phyloP scores from a whole-genome alignment of 2,888 invertebrate species.

The Miltochrista miniata region DNA sequence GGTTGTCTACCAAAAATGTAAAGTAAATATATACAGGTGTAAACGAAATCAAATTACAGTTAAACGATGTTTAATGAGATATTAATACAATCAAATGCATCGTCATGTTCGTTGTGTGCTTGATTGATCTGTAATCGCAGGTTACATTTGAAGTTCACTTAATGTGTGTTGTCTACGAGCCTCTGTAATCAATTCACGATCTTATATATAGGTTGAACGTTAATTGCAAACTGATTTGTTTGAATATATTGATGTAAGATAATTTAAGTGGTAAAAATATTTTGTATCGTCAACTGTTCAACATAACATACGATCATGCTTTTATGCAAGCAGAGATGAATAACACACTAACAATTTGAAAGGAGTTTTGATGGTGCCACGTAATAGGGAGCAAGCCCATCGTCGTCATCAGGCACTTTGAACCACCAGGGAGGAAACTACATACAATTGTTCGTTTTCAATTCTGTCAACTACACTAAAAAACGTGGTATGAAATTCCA shows the following conservation, averaged over 20 bases:
- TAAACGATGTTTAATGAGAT: conserved; percentile 29
- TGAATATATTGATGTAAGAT: not conserved
- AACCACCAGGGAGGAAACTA: no score
- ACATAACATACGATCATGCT: no score
- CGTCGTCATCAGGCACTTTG: no score
- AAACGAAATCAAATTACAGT: conserved; percentile 5
- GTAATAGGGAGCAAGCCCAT: no score
- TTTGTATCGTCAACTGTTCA: no score
- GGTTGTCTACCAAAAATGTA: not conserved
- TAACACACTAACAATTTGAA: no score
- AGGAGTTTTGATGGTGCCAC: no score
- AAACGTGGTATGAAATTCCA: no score
- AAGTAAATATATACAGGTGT: not conserved
- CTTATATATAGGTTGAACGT: not conserved
- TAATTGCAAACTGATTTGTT: not conserved
- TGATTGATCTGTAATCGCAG: conserved; percentile 36
- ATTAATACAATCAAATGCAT: conserved; percentile 4
- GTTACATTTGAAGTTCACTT: conserved; percentile 25
- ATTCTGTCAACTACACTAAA: no score
- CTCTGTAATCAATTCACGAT: conserved; percentile 2
- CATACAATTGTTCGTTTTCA: no score
- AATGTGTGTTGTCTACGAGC: conserved; percentile 5
- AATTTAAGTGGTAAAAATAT: not conserved
- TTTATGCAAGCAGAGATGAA: no score
- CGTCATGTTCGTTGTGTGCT: conserved; percentile 24